These are phyloP conservation scores for Trachelus tabidus DNA, from an alignment of 2,888 invertebrate species.

Conservation along the genomic window DNA sequence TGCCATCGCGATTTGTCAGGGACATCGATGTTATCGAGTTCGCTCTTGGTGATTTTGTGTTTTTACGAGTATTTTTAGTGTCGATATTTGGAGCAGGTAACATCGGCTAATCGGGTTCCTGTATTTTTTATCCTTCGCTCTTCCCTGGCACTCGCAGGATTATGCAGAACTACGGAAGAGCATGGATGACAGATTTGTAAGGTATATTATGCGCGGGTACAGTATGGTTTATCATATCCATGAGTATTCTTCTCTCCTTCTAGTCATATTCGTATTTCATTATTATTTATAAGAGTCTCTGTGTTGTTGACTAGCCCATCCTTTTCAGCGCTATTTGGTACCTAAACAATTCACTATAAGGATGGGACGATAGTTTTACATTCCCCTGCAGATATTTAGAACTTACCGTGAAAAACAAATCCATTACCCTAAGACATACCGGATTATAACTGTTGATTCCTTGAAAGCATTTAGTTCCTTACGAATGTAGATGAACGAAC, in stretches of 20 bases:
- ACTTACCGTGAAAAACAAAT: not conserved
- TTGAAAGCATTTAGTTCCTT: conserved; percentile 4
- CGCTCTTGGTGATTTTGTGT: not conserved
- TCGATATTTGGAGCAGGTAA: not conserved
- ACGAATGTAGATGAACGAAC: not conserved
- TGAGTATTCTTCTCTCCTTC: conserved; percentile 44
- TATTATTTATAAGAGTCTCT: conserved; percentile 47
- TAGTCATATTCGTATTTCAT: conserved; percentile 52
- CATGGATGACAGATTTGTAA: not conserved
- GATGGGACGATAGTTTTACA: conserved; percentile 6
- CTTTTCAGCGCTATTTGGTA: conserved; percentile 26
- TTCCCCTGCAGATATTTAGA: not conserved
- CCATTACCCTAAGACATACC: not conserved
- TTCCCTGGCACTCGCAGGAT: not conserved
- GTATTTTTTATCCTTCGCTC: not conserved
- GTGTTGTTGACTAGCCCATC: conserved; percentile 21
- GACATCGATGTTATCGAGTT: not conserved
- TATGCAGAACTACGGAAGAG: not conserved
- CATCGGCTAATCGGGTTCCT: not conserved
- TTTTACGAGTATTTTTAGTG: not conserved
- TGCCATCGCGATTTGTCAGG: not conserved
- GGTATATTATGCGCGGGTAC: conserved; percentile 21
- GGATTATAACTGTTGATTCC: not conserved
- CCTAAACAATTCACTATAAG: conserved; percentile 13
- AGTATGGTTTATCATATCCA: conserved; percentile 24